Base-by-base conservation (phyloP, 2,888 invertebrate species). In the Coleophora flavipennella region DNA sequence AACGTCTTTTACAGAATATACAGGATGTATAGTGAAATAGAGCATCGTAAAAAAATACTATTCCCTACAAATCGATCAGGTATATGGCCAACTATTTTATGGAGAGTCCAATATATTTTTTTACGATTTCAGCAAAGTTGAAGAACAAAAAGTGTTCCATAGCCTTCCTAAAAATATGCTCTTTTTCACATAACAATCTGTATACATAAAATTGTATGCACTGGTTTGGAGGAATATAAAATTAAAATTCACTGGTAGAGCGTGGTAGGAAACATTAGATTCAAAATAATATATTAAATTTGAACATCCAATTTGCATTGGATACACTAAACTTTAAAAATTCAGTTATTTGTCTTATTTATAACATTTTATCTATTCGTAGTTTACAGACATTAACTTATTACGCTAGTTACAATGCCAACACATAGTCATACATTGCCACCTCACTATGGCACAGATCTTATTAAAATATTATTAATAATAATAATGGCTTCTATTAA, bases 391-490 rank as follows among this genome's bases (percentile, higher is more conserved):
- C 70, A 69, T 67, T 61, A 62, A 76, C 70, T 74, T 74, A 72
- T 67, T 55, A 69, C 59, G 66, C 69, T 73, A 72, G 62, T 64
- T 70, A 74, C 68, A 73, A 62, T 63, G 73, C 69, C 68, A 74
- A 76, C 74, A 71, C 66, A 70, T 66, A 67, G 57, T 67, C 67
- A 61, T 70, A 70, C 68, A 69, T 67, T 76, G 80, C 81, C 80
- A 79, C 65, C 71, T 69, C 64, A 51, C 59, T 83, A 84, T 84
- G 84, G 83, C 84, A 84, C 84, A 81, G 80, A 81, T 83, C 81
- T 81, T 69, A 62, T 56, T 59, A 56, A 57, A 60, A 59, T 57
- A 62, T 61, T 61, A 58, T 55, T 59, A 56, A 61, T 51, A 55
- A 64, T 67, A 60, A 70, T 63, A 64, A 70, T 59, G 63, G 67